Evolutionary conservation across 2,888 invertebrate genomes (phyloP), one percentile per base, ranked within the genome.

Genomic region (Ischnus inquisitorius): DNA sequence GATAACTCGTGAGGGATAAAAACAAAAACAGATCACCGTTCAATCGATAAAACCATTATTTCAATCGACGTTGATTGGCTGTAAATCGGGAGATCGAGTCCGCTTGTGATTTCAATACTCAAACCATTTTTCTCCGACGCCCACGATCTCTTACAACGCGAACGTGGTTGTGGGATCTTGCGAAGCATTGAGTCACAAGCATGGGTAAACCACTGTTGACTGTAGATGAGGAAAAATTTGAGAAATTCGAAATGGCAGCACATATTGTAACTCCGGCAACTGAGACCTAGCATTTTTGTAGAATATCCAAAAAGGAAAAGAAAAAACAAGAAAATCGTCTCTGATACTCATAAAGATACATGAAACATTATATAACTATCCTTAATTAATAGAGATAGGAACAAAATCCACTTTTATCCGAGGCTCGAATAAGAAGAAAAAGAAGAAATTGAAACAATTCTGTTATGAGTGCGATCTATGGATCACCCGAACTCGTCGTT

Each of bases 381-480:
- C 62, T 48, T 65, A 69, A 76, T 83, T 75, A 22, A 48, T 74
- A 82, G 75, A 65, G 75, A 57, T 82, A 82, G 78, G 60, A 67
- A 54, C 12, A 39, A 75, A 39, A 82, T 57, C 67, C 74, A 69
- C 72, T 78, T 78, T 72, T 22, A 62, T 60, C 67, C 65, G 67
- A 72, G 28, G 43, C 69, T 68, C 46, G 64, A 22, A 69, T 79
- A 64, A 19, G 25, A 57, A 64, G 54, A 51, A 76, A 16, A 60
- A 48, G 25, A 67, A 60, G 39, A 75, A 46, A n/a, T 75, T 28
- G 14, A 62, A 64, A 34, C 25, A 57, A 80, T 77, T 83, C 72
- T 74, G 68, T 80, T 57, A n/a, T 68, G 46, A 48, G 19, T 68
- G 72, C 80, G 28, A 80, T 76, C 54, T 69, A 48, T 62, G 62